A percentile compares a stretch with the other conserved stretches of the same genome.
These are phyloP conservation scores for Gymnoscopelus microlampas DNA, from an alignment of 2,797 vertebrate species.

Conservation along the genomic window DNA sequence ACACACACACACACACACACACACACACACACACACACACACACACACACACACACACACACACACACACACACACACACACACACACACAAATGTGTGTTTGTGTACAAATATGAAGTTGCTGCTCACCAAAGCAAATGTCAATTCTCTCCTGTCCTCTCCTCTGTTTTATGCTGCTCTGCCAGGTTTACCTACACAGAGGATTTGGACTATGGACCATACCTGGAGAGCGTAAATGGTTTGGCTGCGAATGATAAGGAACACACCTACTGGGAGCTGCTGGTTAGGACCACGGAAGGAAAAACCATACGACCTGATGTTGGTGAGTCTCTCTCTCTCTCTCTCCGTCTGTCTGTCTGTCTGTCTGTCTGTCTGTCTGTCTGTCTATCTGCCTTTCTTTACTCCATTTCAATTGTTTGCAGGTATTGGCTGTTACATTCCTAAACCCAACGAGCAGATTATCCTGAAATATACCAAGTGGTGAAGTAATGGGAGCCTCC, in stretches of 20 bases:
- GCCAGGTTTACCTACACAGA: slow-evolving; percentile 58
- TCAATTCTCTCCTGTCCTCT: too few relatives aligned
- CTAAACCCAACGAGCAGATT: slow-evolving; percentile 48
- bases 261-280: slow-evolving; percentile 68
- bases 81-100: too few relatives aligned
- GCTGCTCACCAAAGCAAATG: too few relatives aligned
- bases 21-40: too few relatives aligned
- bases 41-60: too few relatives aligned
- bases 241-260: slow-evolving; percentile 38
- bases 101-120: too few relatives aligned
- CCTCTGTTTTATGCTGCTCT: background rate
- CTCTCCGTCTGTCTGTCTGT: background rate
- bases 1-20: too few relatives aligned
- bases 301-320: slow-evolving; percentile 41
- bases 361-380: background rate
- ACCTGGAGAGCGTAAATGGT: slow-evolving; percentile 70
- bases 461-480: slow-evolving; percentile 62
- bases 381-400: too few relatives aligned
- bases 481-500: slow-evolving; percentile 26
- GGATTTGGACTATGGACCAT: slow-evolving; percentile 60
- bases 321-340: slow-evolving; percentile 53
- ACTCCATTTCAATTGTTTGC: slow-evolving; percentile 7
- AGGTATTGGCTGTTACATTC: slow-evolving; percentile 76
- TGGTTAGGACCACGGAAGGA: slow-evolving; percentile 35
- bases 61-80: too few relatives aligned